Percentiles rank a stretch among this genome's conserved stretches.
phyloP scores from a whole-genome alignment of 2,113 vertebrate genomes.

The Saccopteryx bilineata region DNA sequence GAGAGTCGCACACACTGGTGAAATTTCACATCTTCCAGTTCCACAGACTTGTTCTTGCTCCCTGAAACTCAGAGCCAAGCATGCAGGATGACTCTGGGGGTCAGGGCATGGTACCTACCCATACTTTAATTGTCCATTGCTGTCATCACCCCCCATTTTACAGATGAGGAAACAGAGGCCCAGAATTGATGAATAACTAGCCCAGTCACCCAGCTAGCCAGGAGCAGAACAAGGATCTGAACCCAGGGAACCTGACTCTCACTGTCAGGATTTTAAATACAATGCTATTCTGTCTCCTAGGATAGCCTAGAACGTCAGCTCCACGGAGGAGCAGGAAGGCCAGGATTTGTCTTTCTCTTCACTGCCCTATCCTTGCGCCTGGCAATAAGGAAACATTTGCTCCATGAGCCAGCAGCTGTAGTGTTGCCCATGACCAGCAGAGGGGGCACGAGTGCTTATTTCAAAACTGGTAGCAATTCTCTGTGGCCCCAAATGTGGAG shows the following conservation, averaged over 20 bases:
- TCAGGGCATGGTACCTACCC: not conserved
- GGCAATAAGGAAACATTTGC: not conserved
- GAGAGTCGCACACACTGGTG: slow-evolving; percentile 97
- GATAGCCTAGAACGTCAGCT: not conserved
- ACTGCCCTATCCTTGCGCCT: not conserved
- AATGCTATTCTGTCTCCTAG: not conserved
- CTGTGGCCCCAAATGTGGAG: not conserved
- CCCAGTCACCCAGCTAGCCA: not conserved
- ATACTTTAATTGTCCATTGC: rapidly evolving
- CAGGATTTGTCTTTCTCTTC: not conserved
- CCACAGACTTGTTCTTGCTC: slow-evolving; percentile 94
- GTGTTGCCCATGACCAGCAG: not conserved
- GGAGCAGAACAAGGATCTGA: not conserved
- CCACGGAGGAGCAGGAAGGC: not conserved
- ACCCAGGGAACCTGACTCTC: not conserved
- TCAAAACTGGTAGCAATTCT: not conserved
- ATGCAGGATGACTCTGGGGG: not conserved
- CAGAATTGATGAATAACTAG: not conserved
- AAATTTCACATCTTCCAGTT: slow-evolving; percentile 97
- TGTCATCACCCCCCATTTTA: not conserved
- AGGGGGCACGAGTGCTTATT: not conserved
- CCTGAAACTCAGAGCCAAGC: slow-evolving; percentile 84
- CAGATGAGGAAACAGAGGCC: not conserved
- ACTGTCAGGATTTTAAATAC: not conserved
- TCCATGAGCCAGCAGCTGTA: not conserved